Evolutionary conservation across 2,888 invertebrate genomes (phyloP).

Genomic region (Amblyjoppa fuscipennis): DNA sequence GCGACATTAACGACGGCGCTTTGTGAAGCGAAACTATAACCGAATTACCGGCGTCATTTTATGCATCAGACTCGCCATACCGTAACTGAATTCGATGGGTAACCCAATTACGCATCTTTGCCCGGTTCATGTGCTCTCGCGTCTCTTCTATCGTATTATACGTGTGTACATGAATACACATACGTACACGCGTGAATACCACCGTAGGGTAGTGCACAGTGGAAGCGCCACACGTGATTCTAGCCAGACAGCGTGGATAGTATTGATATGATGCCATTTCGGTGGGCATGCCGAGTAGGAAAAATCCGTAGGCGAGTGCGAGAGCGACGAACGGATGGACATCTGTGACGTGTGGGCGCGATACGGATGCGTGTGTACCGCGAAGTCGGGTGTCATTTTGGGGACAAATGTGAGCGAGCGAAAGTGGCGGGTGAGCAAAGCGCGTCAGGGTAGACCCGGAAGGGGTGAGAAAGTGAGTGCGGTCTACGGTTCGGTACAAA

Average conservation of each 20-base stretch:
- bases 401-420: conserved; percentile 48
- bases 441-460: conserved; percentile 42
- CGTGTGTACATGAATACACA: conserved; percentile 49
- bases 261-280: conserved; percentile 65
- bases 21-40: conserved; percentile 85
- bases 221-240: conserved; percentile 6
- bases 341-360: conserved; percentile 18
- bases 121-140: conserved; percentile 72
- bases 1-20: conserved; percentile 83
- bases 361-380: conserved; percentile 5
- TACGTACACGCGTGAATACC: conserved; percentile 46
- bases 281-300: conserved; percentile 27
- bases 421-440: conserved; percentile 38
- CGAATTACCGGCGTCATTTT: conserved; percentile 84
- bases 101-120: conserved; percentile 85
- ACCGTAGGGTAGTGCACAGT: conserved; percentile 1
- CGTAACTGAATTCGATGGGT: conserved; percentile 85
- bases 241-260: conserved; percentile 69
- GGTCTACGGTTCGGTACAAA: conserved; percentile 65
- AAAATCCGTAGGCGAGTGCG: conserved; percentile 31
- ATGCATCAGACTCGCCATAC: conserved; percentile 85
- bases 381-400: conserved; percentile 59
- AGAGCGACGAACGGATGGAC: conserved; percentile 19
- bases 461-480: conserved; percentile 68
- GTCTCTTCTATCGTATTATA: conserved; percentile 66